Percentiles rank a stretch among this genome's conserved stretches.
Conservation (phyloP, 1,140 invertebrate genomes). For the Magallana ariakensis region DNA sequence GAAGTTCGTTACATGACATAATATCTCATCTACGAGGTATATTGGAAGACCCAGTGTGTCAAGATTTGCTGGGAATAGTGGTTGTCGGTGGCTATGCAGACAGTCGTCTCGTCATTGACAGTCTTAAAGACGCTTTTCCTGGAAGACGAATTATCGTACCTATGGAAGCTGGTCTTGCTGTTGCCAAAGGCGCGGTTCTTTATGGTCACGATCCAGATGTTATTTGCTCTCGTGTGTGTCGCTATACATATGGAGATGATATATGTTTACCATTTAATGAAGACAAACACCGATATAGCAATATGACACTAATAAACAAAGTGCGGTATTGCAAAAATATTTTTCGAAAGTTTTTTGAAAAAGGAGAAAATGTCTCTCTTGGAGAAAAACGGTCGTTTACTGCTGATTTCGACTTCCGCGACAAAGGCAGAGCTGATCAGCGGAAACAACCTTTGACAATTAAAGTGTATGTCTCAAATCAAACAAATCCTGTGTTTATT, state of each 20-base stretch:
- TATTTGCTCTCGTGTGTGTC: conserved; percentile 35
- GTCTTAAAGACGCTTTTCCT: conserved; percentile 32
- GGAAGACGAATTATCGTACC: conserved; percentile 48
- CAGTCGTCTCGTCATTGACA: conserved; percentile 32
- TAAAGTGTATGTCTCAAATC: conserved; percentile 22
- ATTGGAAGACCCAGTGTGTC: conserved; percentile 12
- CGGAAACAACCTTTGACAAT: conserved; percentile 12
- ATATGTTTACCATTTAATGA: neutral
- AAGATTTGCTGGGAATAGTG: conserved; percentile 36
- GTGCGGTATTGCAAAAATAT: conserved; percentile 9
- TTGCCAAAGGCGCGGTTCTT: conserved; percentile 53
- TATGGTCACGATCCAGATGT: conserved; percentile 48
- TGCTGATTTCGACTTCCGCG: neutral
- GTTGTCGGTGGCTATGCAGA: conserved; percentile 55
- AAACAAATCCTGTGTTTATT: conserved; percentile 20
- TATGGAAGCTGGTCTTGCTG: conserved; percentile 39
- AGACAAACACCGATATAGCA: conserved; percentile 18
- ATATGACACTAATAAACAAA: conserved; percentile 23
- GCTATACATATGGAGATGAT: conserved; percentile 45
- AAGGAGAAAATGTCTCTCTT: conserved; percentile 34
- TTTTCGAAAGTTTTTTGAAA: conserved; percentile 42
- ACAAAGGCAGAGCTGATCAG: neutral
- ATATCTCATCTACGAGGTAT: conserved; percentile 34
- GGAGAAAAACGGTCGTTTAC: conserved; percentile 39
- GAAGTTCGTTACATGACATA: conserved; percentile 28